These are phyloP conservation scores for Vidua chalybeata DNA, from an alignment of 2,113 vertebrate species.

Conservation along the genomic window DNA sequence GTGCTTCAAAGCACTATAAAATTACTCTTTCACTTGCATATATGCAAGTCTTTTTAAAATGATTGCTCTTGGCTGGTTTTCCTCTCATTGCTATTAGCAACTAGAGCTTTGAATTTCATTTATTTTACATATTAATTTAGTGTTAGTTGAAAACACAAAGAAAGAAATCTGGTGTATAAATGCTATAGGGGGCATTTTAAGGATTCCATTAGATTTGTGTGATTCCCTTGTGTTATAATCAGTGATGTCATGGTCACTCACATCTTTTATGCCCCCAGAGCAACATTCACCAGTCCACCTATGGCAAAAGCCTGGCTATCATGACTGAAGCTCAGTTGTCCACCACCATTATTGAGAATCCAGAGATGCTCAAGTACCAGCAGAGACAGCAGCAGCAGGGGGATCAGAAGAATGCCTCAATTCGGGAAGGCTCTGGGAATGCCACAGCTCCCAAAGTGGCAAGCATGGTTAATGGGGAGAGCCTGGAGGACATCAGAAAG, in stretches of 20 bases:
- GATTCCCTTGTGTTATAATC: background rate
- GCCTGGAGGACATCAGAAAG: conserved; percentile 97
- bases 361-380: conserved; percentile 97
- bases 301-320: conserved; percentile 95
- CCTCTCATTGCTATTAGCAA: background rate
- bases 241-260: background rate
- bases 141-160: background rate
- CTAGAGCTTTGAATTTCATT: background rate
- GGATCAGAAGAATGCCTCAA: conserved; percentile 69
- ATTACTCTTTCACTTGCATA: conserved; percentile 1
- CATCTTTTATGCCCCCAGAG: conserved; percentile 76
- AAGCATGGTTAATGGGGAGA: conserved; percentile 95
- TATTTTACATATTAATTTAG: background rate
- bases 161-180: background rate
- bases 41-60: background rate
- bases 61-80: background rate
- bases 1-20: conserved; percentile 33
- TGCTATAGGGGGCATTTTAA: background rate
- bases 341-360: conserved; percentile 96
- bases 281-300: conserved; percentile 95
- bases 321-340: conserved; percentile 92
- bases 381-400: conserved; percentile 82
- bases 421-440: conserved; percentile 68
- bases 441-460: conserved; percentile 83
- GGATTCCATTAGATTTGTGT: background rate